phyloP scores from a whole-genome alignment of 2,797 vertebrate genomes.

The Darevskia nairensis region DNA sequence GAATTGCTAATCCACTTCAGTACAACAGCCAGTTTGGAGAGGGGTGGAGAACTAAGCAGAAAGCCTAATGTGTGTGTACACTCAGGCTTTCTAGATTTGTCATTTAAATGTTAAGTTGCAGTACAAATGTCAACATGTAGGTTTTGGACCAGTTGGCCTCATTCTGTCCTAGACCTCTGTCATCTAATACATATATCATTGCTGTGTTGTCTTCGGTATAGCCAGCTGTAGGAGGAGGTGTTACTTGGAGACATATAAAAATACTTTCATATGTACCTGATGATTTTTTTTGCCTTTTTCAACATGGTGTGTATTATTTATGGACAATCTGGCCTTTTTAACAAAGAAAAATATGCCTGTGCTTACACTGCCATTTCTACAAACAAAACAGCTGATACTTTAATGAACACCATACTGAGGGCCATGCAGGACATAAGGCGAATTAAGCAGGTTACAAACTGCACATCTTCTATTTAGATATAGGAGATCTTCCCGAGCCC shows the following conservation, averaged over 20 bases:
- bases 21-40: background rate
- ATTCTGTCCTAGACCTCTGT: conserved; percentile 22
- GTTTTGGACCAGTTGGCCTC: background rate
- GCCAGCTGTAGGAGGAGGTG: accelerated
- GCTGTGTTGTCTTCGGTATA: background rate
- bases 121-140: conserved; percentile 26
- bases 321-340: conserved; percentile 80
- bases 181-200: background rate
- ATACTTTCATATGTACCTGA: background rate
- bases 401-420: conserved; percentile 84
- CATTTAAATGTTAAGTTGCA: background rate
- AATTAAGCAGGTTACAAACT: conserved; percentile 83
- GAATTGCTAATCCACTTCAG: background rate
- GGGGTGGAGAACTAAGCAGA: conserved; percentile 35
- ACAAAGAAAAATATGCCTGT: conserved; percentile 83
- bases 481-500: conserved; percentile 73
- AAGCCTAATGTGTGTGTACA: conserved; percentile 19
- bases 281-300: conserved; percentile 57
- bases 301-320: conserved; percentile 73
- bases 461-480: conserved; percentile 78
- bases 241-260: conserved; percentile 44
- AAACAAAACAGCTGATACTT: conserved; percentile 82
- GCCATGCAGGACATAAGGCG: conserved; percentile 82
- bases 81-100: conserved; percentile 16
- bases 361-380: conserved; percentile 73